Percentiles rank a stretch among this genome's conserved stretches.
Conservation (phyloP, 2,113 vertebrate genomes). For the Toxostoma redivivum region DNA sequence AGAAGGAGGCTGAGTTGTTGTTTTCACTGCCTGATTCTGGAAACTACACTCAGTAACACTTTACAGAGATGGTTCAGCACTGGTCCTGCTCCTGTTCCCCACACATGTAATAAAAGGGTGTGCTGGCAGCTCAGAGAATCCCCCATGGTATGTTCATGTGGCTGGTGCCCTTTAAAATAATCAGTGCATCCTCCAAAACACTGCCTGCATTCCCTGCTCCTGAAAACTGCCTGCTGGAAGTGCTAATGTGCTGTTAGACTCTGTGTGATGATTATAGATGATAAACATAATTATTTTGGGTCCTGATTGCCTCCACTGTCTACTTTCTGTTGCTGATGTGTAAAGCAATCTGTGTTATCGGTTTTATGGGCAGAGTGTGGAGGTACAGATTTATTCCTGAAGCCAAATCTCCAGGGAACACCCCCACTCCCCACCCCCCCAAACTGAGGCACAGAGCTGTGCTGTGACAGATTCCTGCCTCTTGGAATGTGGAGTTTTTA, state of each 20-base stretch:
- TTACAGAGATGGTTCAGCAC: neutral
- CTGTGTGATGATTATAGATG: neutral
- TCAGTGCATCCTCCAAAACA: neutral
- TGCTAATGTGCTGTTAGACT: neutral
- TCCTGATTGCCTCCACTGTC: neutral
- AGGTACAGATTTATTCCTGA: neutral
- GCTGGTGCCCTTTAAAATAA: neutral
- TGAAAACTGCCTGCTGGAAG: neutral
- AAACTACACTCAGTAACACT: neutral
- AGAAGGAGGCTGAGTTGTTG: neutral
- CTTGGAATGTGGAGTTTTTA: neutral
- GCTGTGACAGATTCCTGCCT: neutral
- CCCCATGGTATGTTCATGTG: neutral
- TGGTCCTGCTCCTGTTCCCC: neutral
- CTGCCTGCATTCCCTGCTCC: neutral
- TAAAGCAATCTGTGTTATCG: neutral
- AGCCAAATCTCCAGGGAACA: neutral
- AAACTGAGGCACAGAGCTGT: neutral
- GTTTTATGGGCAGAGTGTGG: neutral
- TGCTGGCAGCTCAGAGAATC: neutral
- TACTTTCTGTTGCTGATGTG: neutral
- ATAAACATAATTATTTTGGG: constrained; percentile 19
- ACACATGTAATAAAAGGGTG: neutral
- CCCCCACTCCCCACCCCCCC: neutral
- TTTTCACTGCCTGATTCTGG: neutral